Evolutionary conservation across 2,888 invertebrate species (phyloP).

Genomic region (Phortica magna): DNA sequence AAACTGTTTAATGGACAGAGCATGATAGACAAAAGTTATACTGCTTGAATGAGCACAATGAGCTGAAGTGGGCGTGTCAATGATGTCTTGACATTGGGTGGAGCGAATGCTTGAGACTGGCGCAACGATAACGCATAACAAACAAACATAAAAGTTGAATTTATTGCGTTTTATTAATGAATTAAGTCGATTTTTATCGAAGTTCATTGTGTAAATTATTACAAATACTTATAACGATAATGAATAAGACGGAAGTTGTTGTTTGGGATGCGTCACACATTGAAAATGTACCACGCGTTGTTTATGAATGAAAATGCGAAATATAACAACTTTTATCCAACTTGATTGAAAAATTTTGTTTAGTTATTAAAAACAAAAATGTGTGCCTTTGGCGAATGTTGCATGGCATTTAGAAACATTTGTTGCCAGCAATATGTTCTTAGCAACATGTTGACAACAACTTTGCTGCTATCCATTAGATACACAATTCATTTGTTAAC

Average conservation of each 20-base stretch:
- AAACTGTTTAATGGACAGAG: background rate
- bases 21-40: background rate
- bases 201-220: background rate
- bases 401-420: background rate
- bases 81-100: background rate
- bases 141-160: constrained; percentile 11
- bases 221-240: no score
- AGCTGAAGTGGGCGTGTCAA: constrained; percentile 10
- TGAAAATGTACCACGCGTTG: no score
- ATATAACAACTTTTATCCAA: no score
- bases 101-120: background rate
- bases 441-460: constrained; percentile 14
- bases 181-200: background rate
- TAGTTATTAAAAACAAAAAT: no score
- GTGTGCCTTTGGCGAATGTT: background rate
- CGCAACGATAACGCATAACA: background rate
- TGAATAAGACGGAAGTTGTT: no score
- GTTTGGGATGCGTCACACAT: no score
- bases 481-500: constrained; percentile 22
- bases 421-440: background rate
- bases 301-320: no score
- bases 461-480: background rate
- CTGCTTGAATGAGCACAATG: constrained; percentile 6
- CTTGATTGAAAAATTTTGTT: no score
- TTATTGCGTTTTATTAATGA: constrained; percentile 18